Evolutionary conservation across 2,113 vertebrate species (phyloP).

Genomic region (Telmatochromis bifrenatus): DNA sequence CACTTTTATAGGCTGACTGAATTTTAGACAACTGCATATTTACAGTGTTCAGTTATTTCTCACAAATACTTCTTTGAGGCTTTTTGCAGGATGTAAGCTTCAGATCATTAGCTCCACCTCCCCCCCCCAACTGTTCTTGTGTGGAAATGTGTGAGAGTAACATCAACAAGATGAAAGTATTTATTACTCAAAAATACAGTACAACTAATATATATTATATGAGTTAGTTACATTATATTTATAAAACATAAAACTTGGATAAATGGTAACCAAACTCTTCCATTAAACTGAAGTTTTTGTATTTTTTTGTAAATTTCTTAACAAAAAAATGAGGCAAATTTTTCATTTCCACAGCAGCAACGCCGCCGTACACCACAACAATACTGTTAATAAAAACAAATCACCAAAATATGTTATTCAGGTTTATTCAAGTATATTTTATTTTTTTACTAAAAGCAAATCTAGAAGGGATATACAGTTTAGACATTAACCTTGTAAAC

Average conservation of each 20-base stretch:
- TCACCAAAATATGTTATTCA: neutral
- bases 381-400: neutral
- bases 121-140: accelerated
- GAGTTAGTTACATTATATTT: accelerated
- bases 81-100: accelerated
- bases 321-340: accelerated
- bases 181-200: neutral
- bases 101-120: too few relatives aligned
- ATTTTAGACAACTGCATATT: neutral
- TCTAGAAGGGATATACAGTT: neutral
- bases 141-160: accelerated
- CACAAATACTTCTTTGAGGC: neutral
- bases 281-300: neutral
- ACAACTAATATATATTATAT: neutral
- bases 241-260: neutral
- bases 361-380: accelerated
- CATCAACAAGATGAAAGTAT: neutral
- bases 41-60: neutral
- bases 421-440: neutral
- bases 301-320: neutral
- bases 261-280: neutral
- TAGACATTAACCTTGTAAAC: accelerated
- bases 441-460: neutral
- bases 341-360: neutral
- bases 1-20: neutral